A percentile compares a stretch with the other conserved stretches of the same genome.
These are phyloP conservation scores for Dorcus parallelipipedus DNA, from an alignment of 2,888 invertebrate species.

Conservation along the genomic window DNA sequence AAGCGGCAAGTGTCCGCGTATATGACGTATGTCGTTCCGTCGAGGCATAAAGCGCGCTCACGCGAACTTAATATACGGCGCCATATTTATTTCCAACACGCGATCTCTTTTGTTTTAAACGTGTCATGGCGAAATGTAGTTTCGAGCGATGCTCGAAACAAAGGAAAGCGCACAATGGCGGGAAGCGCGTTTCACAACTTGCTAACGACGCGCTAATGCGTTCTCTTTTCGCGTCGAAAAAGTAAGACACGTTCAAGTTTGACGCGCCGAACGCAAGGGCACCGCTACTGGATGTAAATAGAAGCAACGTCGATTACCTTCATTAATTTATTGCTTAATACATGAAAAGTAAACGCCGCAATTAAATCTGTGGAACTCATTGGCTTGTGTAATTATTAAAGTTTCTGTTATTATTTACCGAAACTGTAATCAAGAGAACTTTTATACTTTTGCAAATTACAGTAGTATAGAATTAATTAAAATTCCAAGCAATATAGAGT, in stretches of 20 bases:
- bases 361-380: too few relatives aligned
- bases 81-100: constrained; percentile 51
- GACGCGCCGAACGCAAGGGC: not conserved
- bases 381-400: too few relatives aligned
- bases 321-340: too few relatives aligned
- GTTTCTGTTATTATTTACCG: too few relatives aligned
- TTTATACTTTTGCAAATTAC: too few relatives aligned
- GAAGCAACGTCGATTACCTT: too few relatives aligned
- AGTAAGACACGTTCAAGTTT: not conserved
- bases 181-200: constrained; percentile 22
- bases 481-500: too few relatives aligned
- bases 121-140: constrained; percentile 47
- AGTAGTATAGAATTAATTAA: too few relatives aligned
- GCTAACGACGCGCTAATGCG: not conserved
- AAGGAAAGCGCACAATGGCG: constrained; percentile 30
- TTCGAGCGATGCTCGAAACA: constrained; percentile 31
- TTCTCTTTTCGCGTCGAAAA: not conserved
- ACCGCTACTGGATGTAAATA: too few relatives aligned
- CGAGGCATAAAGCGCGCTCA: constrained; percentile 47
- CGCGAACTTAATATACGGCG: constrained; percentile 51
- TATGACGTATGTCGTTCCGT: constrained; percentile 44
- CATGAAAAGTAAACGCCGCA: too few relatives aligned
- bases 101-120: constrained; percentile 50
- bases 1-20: constrained; percentile 5
- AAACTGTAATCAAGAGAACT: too few relatives aligned